Evolutionary conservation across 1,140 invertebrate species (phyloP), one percentile per base, ranked within the genome.

Genomic region (Formica exsecta): DNA sequence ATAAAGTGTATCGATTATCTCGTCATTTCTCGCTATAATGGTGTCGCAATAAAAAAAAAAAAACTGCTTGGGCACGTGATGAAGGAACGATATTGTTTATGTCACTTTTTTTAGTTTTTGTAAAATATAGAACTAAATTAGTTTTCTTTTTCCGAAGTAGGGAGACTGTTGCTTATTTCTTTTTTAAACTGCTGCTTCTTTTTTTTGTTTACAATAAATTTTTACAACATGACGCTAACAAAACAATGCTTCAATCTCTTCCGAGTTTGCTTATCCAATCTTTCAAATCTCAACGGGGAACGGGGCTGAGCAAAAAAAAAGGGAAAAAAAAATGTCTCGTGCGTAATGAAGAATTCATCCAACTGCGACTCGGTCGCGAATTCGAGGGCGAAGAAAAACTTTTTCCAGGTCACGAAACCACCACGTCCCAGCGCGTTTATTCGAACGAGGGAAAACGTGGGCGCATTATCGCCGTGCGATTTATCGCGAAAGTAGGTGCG

Each of bases 401-500:
- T 54, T 71, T 71, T 73, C 44, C 66, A 71, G 36, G 54, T 38
- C 68, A 61, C 25, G 66, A 48, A 59, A 81, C 25, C 38, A 73
- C 41, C 38, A 59, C 51, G 51, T 81, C 19, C 32, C 19, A 25
- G 32, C 29, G 32, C 44, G 36, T 73, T 81, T 61, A 81, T 29
- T 32, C 51, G 75, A 48, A 38, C 44, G 77, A 71, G 48, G 65
- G 74, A 11, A 57, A 81, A 71, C 51, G 65, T 25, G 65, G 22
- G 66, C 54, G 77, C 51, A 73, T 81, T 81, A 81, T 81, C 79
- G 79, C 38, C 54, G 48, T 59, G 68, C 68, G 57, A 73, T 83
- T 83, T 83, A 83, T 83, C 68, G 66, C 77, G 77, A 71, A 81
- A 81, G 48, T 81, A 73, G 79, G 48, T 73, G 66, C 51, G 68